These are phyloP conservation scores for Xerus rutilus DNA, from an alignment of 2,797 vertebrate species.

Conservation along the genomic window DNA sequence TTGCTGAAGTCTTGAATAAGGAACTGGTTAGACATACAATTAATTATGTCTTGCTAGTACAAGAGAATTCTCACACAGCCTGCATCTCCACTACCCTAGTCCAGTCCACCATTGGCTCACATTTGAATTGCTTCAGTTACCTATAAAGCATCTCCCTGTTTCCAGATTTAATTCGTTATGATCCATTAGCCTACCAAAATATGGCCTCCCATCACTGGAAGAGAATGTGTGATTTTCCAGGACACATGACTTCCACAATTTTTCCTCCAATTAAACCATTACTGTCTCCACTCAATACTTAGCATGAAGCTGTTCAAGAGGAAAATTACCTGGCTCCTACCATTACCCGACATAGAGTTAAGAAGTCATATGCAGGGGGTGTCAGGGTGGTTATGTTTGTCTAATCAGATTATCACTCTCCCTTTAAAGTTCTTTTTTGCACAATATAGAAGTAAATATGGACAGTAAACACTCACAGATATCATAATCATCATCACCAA, in stretches of 20 bases:
- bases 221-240: background rate
- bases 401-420: background rate
- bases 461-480: background rate
- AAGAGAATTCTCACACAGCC: background rate
- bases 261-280: background rate
- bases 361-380: background rate
- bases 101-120: background rate
- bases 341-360: background rate
- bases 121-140: background rate
- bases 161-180: background rate
- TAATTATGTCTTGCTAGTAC: background rate
- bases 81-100: background rate
- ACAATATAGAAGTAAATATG: background rate
- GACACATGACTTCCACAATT: background rate
- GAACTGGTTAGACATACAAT: background rate
- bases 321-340: background rate
- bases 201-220: background rate
- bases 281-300: background rate
- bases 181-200: background rate
- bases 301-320: background rate
- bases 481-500: background rate
- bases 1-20: background rate
- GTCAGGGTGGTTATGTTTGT: background rate
- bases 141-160: background rate
- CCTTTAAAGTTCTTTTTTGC: background rate